Percentiles rank a stretch among this genome's conserved stretches.
Conservation (phyloP, 2,113 vertebrate species). For the Solea solea region DNA sequence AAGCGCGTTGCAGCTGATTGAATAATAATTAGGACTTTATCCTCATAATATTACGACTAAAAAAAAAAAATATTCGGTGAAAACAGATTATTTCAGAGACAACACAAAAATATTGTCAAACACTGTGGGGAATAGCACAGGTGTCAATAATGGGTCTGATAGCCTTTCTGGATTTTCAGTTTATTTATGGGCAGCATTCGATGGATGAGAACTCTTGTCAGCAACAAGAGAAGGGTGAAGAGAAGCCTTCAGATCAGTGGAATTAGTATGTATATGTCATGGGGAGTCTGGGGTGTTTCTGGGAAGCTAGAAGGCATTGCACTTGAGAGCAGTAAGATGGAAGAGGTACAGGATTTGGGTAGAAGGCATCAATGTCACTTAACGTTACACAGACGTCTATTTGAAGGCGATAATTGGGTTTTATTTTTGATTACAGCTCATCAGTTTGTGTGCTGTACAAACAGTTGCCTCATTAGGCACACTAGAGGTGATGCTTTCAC, state of each 20-base stretch:
- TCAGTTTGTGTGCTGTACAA: slow-evolving; percentile 1
- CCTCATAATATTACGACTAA: too few species aligned
- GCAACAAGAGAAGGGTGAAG: slow-evolving; percentile 1
- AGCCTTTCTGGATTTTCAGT: background rate
- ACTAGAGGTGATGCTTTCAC: slow-evolving; percentile 7
- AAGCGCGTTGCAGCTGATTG: too few species aligned
- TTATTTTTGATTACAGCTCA: slow-evolving; percentile 9
- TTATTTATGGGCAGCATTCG: slow-evolving; percentile 12
- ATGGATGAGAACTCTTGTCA: slow-evolving; percentile 9
- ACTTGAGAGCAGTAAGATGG: too few species aligned
- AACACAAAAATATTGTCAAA: background rate
- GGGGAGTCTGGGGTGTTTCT: background rate
- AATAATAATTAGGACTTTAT: too few species aligned
- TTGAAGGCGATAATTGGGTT: slow-evolving; percentile 24
- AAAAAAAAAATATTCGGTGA: too few species aligned
- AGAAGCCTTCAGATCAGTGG: background rate
- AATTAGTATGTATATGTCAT: background rate
- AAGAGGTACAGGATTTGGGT: too few species aligned
- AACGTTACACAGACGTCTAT: background rate
- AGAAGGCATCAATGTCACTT: too few species aligned
- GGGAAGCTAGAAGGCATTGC: background rate
- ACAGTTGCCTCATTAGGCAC: slow-evolving; percentile 1
- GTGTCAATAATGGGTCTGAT: background rate
- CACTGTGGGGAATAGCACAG: background rate
- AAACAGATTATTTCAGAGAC: too few species aligned